Evolutionary conservation across 2,888 invertebrate species (phyloP), one percentile per base, ranked within the genome.

Genomic region (Tetheella fluctuosa): DNA sequence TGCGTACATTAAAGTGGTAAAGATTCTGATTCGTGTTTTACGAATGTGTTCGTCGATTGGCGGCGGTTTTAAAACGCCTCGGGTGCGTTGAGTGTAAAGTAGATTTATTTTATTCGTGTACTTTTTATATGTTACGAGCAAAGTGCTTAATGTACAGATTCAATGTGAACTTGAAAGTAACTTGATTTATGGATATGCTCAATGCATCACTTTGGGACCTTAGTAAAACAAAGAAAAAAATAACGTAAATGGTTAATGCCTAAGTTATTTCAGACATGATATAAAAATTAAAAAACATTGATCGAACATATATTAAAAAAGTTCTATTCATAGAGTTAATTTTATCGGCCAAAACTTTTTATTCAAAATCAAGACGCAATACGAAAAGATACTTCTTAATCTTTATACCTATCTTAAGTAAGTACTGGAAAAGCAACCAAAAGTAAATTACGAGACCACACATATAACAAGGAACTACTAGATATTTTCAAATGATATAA

Each of bases 31-130:
- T 64, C 69, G 60, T 70, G 74, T 70, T 72, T 74, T 68, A 74
- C 70, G 69, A 74, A 76, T 70, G 72, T 72, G 71, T 71, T 74
- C 74, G 65, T 58, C 64, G 62, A 71, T 69, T 73, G 64, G 64
- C 69, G 57, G 61, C 67, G 67, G 76, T 74, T 76, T 77, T 71
- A 79, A 76, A 76, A 69, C 70, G 63, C 72, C 66, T 69, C 67
- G 65, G 37, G 67, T 72, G 77, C 77, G 73, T 77, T 77, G 69
- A 76, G 76, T 75, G 77, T 74, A 70, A 62, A 63, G 66, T 42
- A 72, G 77, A 81, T 80, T 81, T 80, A 81, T 80, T 67, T 70
- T 61, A 66, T 62, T 68, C 66, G 60, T 69, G 69, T 59, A 70
- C 68, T 71, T 71, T 71, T 30, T 30, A 13, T 2, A 56, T 17